A percentile compares a stretch with the other conserved stretches of the same genome.
Conservation (phyloP, 2,797 vertebrate species). For the Pipistrellus pipistrellus region DNA sequence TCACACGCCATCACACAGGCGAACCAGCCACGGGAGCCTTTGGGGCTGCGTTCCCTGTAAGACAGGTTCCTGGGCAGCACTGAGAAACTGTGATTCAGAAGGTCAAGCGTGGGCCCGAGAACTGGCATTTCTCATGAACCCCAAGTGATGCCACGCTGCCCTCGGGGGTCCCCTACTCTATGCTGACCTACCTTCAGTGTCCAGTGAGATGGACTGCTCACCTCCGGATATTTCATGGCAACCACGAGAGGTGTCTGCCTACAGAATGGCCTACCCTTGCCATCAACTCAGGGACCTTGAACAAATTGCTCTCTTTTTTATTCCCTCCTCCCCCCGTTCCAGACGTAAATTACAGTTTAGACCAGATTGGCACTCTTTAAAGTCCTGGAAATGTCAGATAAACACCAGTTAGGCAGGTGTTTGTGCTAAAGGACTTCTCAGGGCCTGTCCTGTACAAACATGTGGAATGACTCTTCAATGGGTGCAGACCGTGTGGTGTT, state of each 20-base stretch:
- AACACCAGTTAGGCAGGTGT: neutral
- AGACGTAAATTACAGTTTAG: neutral
- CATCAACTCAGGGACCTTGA: neutral
- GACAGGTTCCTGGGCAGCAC: neutral
- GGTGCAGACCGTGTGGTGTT: neutral
- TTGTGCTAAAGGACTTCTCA: neutral
- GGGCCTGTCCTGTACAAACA: fast-evolving
- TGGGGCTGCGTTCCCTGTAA: neutral
- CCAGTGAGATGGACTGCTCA: neutral
- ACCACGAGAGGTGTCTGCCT: neutral
- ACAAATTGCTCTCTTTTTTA: neutral
- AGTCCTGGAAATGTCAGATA: neutral
- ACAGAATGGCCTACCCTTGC: neutral
- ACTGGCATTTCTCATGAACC: neutral
- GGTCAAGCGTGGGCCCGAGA: neutral
- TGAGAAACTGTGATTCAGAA: neutral
- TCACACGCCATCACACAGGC: too few relatives aligned
- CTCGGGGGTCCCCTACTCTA: fast-evolving
- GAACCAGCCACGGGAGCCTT: neutral
- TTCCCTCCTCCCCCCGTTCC: neutral
- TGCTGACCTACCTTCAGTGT: neutral
- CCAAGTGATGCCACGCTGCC: fast-evolving
- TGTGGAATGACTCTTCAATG: fast-evolving
- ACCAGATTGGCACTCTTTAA: neutral
- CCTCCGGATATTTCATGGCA: neutral